Evolutionary conservation across 2,888 invertebrate species (phyloP), one percentile per base, ranked within the genome.

Genomic region (Cecidostiba fungosa): DNA sequence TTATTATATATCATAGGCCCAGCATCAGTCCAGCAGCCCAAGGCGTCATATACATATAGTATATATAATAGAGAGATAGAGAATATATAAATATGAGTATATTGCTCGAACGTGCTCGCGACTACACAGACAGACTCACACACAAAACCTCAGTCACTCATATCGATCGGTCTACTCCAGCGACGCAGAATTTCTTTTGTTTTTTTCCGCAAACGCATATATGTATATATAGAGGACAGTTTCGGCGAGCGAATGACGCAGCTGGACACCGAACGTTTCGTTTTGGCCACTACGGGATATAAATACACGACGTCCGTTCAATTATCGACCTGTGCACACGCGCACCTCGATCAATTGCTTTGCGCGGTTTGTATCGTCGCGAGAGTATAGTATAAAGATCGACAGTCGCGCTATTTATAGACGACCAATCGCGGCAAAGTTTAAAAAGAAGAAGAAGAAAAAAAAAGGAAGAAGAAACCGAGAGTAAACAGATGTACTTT

Each of bases 11-110:
- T 66, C 26, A 86, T 78, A 78, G 54, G 79, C 78, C 54, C 82
- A 85, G 77, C 77, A 23, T 82, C 82, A 82, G 74, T 73, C 70
- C 82, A 78, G 77, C 85, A 85, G 73, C 69, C 82, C 74, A 82
- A 85, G 70, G 73, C 82, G 66, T 69, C 43, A 50, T 47, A 54
- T 76, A 76, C 10, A 82, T 74, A 23, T 39, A 79, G 78, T 69
- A 19, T 36, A 26, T 59, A 59, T 23, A 5, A 50, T 3, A 19
- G 10, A 39, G 39, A 39, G 39, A 43, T 3, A 80, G 32, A 54
- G 16, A 72, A 23, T n/a, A 10, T 19, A 36, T 77, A 43, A 12
- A 43, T 43, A 10, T 10, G 43, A 43, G 36, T 29, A 36, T 43
- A 29, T 36, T 39, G 62, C 62, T 62, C 29, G 78, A 26, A 69